Evolutionary conservation across 2,888 invertebrate genomes (phyloP).

Genomic region (Germaria angustata): DNA sequence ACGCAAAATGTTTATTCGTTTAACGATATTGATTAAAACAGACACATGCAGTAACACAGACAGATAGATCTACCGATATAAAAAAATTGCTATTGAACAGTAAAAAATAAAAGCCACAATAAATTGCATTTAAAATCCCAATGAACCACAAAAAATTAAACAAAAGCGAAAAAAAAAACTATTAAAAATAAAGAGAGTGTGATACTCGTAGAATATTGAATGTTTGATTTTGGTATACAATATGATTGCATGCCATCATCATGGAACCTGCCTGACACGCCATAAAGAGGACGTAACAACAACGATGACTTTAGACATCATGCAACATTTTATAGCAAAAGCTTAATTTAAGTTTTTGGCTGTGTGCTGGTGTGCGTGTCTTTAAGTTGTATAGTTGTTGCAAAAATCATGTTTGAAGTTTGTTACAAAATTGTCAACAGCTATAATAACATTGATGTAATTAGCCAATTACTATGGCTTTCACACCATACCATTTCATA

Average conservation of each 20-base stretch:
- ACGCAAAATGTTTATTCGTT: slow-evolving; percentile 46
- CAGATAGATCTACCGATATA: slow-evolving; percentile 15
- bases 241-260: slow-evolving; percentile 61
- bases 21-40: slow-evolving; percentile 30
- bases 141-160: slow-evolving; percentile 4
- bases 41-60: slow-evolving; percentile 8
- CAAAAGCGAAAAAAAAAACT: not conserved
- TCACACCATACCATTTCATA: slow-evolving; percentile 72
- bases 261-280: slow-evolving; percentile 15
- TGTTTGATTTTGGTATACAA: slow-evolving; percentile 33
- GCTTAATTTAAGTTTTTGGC: slow-evolving; percentile 25
- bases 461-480: slow-evolving; percentile 76
- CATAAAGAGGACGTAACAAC: slow-evolving; percentile 8
- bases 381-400: not conserved
- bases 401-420: slow-evolving; percentile 55
- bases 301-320: slow-evolving; percentile 16
- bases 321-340: slow-evolving; percentile 50
- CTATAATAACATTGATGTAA: slow-evolving; percentile 69
- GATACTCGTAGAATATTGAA: slow-evolving; percentile 49
- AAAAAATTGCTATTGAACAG: slow-evolving; percentile 11
- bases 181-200: slow-evolving; percentile 20
- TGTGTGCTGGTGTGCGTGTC: not conserved
- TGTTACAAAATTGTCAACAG: slow-evolving; percentile 66
- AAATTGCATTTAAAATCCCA: slow-evolving; percentile 23
- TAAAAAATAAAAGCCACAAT: slow-evolving; percentile 21